phyloP scores from a whole-genome alignment of 2,797 vertebrate genomes.

The Myotis findleyi region DNA sequence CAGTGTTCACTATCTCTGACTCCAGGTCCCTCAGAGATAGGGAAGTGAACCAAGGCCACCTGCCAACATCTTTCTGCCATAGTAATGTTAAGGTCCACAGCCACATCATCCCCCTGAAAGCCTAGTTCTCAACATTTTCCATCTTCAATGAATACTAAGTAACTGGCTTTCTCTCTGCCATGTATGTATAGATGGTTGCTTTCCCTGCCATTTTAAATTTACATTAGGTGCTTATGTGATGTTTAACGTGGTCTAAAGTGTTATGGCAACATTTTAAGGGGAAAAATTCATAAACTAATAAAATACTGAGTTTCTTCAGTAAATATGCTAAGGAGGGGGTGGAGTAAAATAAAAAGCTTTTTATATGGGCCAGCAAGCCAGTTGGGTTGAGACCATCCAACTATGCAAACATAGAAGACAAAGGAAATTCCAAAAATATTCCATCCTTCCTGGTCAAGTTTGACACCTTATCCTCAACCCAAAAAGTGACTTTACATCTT shows the following conservation, averaged over 20 bases:
- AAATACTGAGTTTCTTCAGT: slow-evolving; percentile 47
- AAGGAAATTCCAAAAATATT: neutral
- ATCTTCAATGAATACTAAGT: slow-evolving; percentile 35
- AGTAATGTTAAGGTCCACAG: neutral
- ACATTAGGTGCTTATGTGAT: slow-evolving; percentile 8
- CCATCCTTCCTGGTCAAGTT: neutral
- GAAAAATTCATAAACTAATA: slow-evolving; percentile 28
- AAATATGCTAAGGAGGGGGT: slow-evolving; percentile 35
- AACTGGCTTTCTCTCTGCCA: neutral
- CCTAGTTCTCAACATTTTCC: slow-evolving; percentile 15
- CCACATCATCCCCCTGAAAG: neutral
- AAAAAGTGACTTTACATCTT: neutral
- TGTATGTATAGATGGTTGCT: neutral
- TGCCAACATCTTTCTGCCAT: neutral
- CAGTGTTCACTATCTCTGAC: neutral
- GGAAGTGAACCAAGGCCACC: neutral
- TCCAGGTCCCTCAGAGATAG: neutral
- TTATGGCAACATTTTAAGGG: neutral
- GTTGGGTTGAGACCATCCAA: neutral
- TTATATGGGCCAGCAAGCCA: slow-evolving; percentile 24
- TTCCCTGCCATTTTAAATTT: slow-evolving; percentile 5
- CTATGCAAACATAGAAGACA: slow-evolving; percentile 19
- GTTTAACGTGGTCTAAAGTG: neutral
- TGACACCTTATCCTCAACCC: neutral
- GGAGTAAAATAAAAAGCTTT: slow-evolving; percentile 49